These are phyloP conservation scores for Acropternis orthonyx DNA, from an alignment of 2,797 vertebrate genomes.

Conservation along the genomic window DNA sequence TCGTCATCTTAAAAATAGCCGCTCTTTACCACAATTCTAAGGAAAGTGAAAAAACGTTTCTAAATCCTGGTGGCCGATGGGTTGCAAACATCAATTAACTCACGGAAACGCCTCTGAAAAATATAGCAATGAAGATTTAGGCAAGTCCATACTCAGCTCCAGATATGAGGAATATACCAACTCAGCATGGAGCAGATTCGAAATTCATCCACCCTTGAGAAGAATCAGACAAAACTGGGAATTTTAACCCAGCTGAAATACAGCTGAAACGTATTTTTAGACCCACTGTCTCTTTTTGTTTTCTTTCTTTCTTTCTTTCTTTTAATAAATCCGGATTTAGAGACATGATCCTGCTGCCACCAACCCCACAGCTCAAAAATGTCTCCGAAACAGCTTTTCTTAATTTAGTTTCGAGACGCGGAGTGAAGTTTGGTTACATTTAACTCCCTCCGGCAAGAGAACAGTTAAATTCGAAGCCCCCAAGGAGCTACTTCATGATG, in stretches of 20 bases:
- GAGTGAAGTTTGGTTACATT: background rate
- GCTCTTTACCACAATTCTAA: constrained; percentile 43
- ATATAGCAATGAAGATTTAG: background rate
- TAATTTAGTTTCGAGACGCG: background rate
- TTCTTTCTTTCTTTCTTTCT: background rate
- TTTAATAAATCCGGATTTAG: background rate
- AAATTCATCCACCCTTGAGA: background rate
- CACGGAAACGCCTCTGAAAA: background rate
- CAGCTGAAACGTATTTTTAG: rapidly evolving
- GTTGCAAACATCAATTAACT: background rate
- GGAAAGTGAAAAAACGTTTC: background rate
- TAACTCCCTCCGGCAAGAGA: background rate
- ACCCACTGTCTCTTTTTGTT: rapidly evolving
- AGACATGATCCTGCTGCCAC: background rate
- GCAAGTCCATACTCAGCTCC: background rate
- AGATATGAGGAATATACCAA: background rate
- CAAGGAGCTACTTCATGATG: background rate
- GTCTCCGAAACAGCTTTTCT: background rate
- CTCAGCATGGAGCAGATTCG: background rate
- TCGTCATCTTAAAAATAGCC: constrained; percentile 20
- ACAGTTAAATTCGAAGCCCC: background rate
- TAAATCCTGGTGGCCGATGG: background rate
- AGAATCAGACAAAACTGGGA: background rate
- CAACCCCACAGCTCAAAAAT: background rate
- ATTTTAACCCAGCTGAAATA: background rate